Base-by-base conservation (phyloP, 2,113 vertebrate species). In the Pao palembangensis region DNA sequence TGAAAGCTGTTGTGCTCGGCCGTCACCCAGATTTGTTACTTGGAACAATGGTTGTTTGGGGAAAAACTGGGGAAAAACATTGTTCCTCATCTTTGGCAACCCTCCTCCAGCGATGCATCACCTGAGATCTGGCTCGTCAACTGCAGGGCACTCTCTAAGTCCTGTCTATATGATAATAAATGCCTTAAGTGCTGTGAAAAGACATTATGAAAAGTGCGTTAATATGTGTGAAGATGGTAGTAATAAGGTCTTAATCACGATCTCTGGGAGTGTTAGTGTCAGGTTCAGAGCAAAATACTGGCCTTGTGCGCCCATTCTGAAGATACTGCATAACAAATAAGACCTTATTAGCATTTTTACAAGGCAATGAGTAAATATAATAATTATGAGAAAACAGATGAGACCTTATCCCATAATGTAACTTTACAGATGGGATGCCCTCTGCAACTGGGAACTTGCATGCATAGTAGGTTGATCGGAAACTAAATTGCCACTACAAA, bases 61-160 rank as follows among this genome's bases (percentile, higher is more conserved):
- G n/a, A n/a, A n/a, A 14, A 57, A 57, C 56, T 38, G 63, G 49
- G 21, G 58, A 23, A 25, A 43, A 11, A 53, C 25, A 43, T 13
- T 3, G 47, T 46, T 67, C 20, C 38, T 52, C n/a, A 44, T 54
- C 15, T 77, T 61, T n/a, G 61, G 44, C 55, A 59, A 78, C 21
- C 14, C 16, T 23, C 38, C 64, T 51, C 18, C 8, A 44, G 64
- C 51, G 53, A 75, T 60, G 19, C 5, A 49, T 19, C 8, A 62
- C 54, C 55, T 23, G 46, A 50, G 2, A 16, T 1, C 38, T 60
- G 41, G 34, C 61, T 46, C 57, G 19, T 12, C 34, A 38, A 12
- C 34, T 8, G 34, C 34, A 38, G 34, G 13, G 61, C 23, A 55
- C 25, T 48, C 17, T 53, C 8, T 18, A 6, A 52, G 31, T 28